phyloP scores from a whole-genome alignment of 2,888 invertebrate species.

The Troglohyphantes excavatus region DNA sequence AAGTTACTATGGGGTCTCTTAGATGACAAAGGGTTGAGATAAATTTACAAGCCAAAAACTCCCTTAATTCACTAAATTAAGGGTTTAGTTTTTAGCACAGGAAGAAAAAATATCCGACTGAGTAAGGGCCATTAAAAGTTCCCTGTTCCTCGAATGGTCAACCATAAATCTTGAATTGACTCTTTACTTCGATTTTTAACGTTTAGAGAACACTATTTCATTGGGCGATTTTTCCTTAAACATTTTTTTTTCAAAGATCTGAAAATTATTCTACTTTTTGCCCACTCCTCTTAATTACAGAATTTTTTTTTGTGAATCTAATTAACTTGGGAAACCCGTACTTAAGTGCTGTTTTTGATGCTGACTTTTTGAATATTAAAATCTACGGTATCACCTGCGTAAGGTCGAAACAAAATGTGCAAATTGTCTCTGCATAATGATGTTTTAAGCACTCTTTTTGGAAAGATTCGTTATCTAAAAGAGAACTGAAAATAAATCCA shows the following conservation, averaged over 20 bases:
- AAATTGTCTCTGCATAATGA: conserved; percentile 28
- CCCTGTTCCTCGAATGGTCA: conserved; percentile 3
- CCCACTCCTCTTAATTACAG: conserved; percentile 5
- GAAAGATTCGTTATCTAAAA: not conserved
- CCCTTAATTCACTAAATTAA: not conserved
- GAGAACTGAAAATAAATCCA: not conserved
- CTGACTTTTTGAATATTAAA: conserved; percentile 41
- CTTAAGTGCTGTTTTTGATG: conserved; percentile 27
- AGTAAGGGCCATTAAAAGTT: conserved; percentile 6
- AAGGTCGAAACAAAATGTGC: conserved; percentile 6
- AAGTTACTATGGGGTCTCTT: not conserved
- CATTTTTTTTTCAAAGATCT: not conserved
- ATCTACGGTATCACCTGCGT: conserved; percentile 7
- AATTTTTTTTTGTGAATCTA: conserved; percentile 20
- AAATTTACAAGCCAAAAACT: not conserved
- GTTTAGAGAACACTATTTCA: not conserved
- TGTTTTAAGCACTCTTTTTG: conserved; percentile 25
- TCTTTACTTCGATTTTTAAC: conserved; percentile 22
- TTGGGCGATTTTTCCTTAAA: not conserved
- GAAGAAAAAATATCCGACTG: conserved; percentile 1
- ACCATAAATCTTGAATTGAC: conserved; percentile 37
- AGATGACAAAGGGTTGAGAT: not conserved
- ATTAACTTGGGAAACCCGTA: conserved; percentile 19
- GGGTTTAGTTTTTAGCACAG: not conserved
- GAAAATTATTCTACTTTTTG: conserved; percentile 33